phyloP scores from a whole-genome alignment of 2,888 invertebrate species.

The Mythimna albipuncta region DNA sequence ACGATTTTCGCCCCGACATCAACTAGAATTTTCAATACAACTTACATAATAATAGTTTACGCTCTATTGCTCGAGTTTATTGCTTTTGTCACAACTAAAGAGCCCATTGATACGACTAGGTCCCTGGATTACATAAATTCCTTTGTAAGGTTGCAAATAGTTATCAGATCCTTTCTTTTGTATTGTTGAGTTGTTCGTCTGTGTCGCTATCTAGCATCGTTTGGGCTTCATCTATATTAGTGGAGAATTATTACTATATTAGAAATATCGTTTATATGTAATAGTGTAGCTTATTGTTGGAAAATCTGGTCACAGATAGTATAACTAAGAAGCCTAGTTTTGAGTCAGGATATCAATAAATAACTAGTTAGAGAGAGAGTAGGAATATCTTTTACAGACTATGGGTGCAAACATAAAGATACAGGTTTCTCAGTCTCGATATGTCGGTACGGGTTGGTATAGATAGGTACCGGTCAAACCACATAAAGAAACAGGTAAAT shows the following conservation, averaged over 20 bases:
- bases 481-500: too few relatives aligned
- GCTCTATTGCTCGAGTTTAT: constrained; percentile 48
- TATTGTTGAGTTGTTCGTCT: constrained; percentile 26
- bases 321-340: too few relatives aligned
- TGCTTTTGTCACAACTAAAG: constrained; percentile 53
- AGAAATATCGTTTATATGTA: too few relatives aligned
- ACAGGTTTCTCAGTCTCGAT: too few relatives aligned
- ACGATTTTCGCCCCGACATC: constrained; percentile 12
- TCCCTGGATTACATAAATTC: constrained; percentile 37
- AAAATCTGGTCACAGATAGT: too few relatives aligned
- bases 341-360: too few relatives aligned
- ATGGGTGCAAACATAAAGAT: too few relatives aligned
- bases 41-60: constrained; percentile 44
- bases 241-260: background rate
- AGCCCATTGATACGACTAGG: constrained; percentile 22
- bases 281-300: too few relatives aligned
- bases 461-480: too few relatives aligned
- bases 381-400: too few relatives aligned
- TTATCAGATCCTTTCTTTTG: constrained; percentile 31
- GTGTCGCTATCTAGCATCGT: constrained; percentile 15
- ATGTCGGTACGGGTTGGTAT: too few relatives aligned
- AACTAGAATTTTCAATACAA: constrained; percentile 34
- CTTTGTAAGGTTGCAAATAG: constrained; percentile 40
- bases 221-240: constrained; percentile 14
- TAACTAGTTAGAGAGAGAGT: too few relatives aligned